A percentile compares a stretch with the other conserved stretches of the same genome.
phyloP scores from a whole-genome alignment of 2,113 vertebrate genomes.

The Catharus bicknelli region DNA sequence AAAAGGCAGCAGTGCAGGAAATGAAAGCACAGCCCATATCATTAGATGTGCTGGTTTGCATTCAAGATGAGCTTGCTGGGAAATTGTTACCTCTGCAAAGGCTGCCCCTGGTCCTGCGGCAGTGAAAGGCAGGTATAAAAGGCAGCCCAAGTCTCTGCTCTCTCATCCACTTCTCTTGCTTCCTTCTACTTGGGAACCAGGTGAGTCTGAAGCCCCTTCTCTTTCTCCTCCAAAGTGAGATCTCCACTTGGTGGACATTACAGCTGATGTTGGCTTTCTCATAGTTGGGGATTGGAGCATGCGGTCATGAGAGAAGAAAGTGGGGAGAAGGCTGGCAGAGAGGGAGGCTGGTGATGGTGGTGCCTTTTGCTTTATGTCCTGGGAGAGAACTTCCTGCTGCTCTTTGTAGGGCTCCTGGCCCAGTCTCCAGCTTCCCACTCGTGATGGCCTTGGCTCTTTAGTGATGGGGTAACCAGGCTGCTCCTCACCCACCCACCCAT shows the following conservation, averaged over 20 bases:
- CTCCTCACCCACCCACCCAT: not conserved
- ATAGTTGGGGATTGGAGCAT: not conserved
- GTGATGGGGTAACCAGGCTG: not conserved
- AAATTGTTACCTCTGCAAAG: not conserved
- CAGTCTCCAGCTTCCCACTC: not conserved
- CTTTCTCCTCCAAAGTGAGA: not conserved
- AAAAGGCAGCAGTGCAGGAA: not conserved
- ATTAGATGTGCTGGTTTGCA: not conserved
- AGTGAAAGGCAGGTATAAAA: not conserved
- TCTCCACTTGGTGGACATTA: not conserved
- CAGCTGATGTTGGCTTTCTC: not conserved
- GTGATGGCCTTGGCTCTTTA: not conserved
- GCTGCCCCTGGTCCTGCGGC: not conserved
- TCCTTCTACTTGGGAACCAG: not conserved
- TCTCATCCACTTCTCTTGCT: not conserved
- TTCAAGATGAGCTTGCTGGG: not conserved
- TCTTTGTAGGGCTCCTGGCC: not conserved
- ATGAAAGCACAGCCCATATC: not conserved
- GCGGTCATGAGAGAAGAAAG: not conserved
- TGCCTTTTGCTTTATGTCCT: not conserved
- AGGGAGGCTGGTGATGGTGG: not conserved
- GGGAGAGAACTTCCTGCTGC: not conserved
- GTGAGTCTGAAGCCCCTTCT: not conserved
- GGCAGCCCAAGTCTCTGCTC: not conserved
- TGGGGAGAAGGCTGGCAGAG: not conserved